phyloP scores from a whole-genome alignment of 2,888 invertebrate species.

The Noctuana brunneofusca region DNA sequence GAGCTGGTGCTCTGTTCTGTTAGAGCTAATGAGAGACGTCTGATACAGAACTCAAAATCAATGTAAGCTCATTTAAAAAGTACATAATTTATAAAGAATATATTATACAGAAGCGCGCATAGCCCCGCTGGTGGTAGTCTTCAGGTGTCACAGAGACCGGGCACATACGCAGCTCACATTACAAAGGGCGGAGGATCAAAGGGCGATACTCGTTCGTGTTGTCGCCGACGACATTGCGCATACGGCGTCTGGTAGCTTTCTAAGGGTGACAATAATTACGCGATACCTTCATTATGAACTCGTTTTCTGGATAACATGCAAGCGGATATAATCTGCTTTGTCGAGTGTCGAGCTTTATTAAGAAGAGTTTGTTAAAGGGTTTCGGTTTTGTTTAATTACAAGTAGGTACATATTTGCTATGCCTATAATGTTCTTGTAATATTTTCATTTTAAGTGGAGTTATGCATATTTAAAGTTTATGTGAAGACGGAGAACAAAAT shows the following conservation, averaged over 20 bases:
- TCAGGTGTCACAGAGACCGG: constrained; percentile 51
- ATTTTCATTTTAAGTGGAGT: too few species aligned
- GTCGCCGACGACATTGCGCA: constrained; percentile 42
- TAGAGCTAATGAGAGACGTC: too few species aligned
- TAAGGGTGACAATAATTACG: constrained; percentile 39
- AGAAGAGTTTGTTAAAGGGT: neutral
- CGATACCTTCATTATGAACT: constrained; percentile 23
- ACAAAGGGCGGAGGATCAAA: constrained; percentile 51
- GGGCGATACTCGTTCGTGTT: constrained; percentile 41
- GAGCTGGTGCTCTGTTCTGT: too few species aligned
- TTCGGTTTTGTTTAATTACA: neutral
- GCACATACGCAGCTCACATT: constrained; percentile 45
- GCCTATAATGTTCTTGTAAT: too few species aligned
- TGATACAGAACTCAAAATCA: too few species aligned
- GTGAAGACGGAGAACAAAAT: too few species aligned
- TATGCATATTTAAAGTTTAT: too few species aligned
- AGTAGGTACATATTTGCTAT: too few species aligned
- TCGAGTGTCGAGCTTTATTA: neutral
- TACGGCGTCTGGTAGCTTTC: constrained; percentile 42
- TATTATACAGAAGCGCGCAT: too few species aligned
- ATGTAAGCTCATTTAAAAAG: too few species aligned
- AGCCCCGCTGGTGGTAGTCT: constrained; percentile 38
- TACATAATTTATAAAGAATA: too few species aligned
- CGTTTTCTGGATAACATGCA: constrained; percentile 14
- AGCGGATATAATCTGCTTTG: neutral